These are phyloP conservation scores for Petrocephalus schoutedeni DNA, from an alignment of 2,797 vertebrate genomes.

Conservation along the genomic window DNA sequence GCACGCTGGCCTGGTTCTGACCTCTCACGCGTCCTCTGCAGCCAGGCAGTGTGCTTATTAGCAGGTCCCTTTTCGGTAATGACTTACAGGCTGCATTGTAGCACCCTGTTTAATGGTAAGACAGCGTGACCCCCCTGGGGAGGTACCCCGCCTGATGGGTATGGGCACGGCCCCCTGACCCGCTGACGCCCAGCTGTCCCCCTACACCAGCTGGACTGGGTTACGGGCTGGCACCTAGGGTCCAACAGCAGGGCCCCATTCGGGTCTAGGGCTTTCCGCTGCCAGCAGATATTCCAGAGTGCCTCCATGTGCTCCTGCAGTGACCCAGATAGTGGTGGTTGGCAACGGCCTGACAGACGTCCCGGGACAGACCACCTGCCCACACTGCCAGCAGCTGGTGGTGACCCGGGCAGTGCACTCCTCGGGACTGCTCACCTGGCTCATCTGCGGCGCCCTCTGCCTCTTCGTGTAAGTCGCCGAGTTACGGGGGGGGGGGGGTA, in stretches of 20 bases:
- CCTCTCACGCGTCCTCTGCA: not conserved
- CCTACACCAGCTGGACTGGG: not conserved
- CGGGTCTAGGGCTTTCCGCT: not conserved
- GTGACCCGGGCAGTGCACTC: constrained; percentile 54
- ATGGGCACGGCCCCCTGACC: not conserved
- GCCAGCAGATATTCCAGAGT: not conserved
- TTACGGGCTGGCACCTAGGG: not conserved
- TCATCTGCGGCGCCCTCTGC: constrained; percentile 46
- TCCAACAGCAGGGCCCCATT: constrained; percentile 36
- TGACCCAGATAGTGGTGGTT: constrained; percentile 42
- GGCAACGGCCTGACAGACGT: constrained; percentile 33
- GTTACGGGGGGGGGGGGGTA: constrained; percentile 36
- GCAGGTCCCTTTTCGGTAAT: not conserved
- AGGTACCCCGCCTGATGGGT: not conserved
- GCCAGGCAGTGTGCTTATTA: not conserved
- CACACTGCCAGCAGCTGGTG: constrained; percentile 66
- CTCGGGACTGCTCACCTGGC: constrained; percentile 59
- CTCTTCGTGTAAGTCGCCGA: constrained; percentile 29
- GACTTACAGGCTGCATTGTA: not conserved
- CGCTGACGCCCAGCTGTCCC: not conserved
- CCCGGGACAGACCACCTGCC: constrained; percentile 63
- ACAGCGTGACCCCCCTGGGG: not conserved
- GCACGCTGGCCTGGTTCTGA: not conserved
- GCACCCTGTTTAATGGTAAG: not conserved
- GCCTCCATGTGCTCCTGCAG: constrained; percentile 33